Percentiles rank a stretch among this genome's conserved stretches.
Conservation (phyloP, 1,140 invertebrate genomes). For the Myzus persicae region DNA sequence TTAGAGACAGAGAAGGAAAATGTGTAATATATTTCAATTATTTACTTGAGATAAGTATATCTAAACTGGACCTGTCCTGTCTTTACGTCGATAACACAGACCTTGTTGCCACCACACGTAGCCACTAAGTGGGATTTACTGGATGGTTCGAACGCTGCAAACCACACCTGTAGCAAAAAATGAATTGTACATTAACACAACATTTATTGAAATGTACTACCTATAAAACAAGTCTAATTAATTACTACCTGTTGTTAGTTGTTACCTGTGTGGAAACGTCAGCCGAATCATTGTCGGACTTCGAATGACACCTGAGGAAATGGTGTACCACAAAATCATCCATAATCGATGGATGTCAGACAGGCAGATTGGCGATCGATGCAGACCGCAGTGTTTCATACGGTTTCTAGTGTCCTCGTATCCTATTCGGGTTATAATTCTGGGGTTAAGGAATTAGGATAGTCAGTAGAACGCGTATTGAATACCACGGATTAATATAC, state of each 20-base stretch:
- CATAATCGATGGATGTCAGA: neutral
- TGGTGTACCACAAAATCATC: constrained; percentile 62
- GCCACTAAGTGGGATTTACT: constrained; percentile 65
- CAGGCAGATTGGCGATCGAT: neutral
- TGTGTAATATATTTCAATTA: neutral
- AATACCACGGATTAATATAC: neutral
- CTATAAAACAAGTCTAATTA: neutral
- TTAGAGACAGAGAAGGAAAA: neutral
- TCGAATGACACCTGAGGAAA: constrained; percentile 64
- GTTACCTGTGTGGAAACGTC: constrained; percentile 64
- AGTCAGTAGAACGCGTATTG: neutral
- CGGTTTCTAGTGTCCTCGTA: no score
- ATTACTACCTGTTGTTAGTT: neutral
- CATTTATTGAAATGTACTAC: neutral
- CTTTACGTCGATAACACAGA: constrained; percentile 67
- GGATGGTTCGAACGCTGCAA: constrained; percentile 67
- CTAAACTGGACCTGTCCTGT: constrained; percentile 66
- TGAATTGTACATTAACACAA: neutral
- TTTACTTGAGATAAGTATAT: constrained; percentile 63
- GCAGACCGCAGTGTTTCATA: no score
- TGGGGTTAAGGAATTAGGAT: neutral
- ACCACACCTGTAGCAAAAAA: constrained; percentile 65
- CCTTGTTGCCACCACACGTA: constrained; percentile 68
- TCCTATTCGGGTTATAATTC: neutral
- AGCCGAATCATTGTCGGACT: constrained; percentile 63